Evolutionary conservation across 2,797 vertebrate genomes (phyloP).

Genomic region (Crotalus adamanteus): DNA sequence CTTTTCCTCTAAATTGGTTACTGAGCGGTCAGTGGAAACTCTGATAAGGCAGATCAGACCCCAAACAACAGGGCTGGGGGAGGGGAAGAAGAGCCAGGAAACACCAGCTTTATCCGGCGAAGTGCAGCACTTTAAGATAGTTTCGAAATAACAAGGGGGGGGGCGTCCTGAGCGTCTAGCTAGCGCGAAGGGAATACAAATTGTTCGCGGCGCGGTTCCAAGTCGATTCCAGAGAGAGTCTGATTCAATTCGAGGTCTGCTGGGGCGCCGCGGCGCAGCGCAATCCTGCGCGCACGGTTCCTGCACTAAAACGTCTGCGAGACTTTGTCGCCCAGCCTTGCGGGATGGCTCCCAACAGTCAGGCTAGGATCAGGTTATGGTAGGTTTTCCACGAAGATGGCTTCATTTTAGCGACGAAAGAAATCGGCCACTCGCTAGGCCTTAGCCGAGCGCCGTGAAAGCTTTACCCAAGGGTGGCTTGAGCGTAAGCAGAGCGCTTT

Average conservation of each 20-base stretch:
- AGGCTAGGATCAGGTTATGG: background rate
- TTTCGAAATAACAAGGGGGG: background rate
- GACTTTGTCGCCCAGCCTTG: background rate
- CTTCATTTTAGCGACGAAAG: background rate
- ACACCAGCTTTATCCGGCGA: conserved; percentile 7
- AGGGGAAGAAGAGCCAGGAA: background rate
- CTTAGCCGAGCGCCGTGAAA: background rate
- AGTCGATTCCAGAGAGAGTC: background rate
- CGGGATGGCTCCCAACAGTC: background rate
- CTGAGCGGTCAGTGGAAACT: background rate
- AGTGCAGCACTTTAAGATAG: background rate
- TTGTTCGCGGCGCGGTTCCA: background rate
- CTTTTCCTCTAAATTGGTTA: conserved; percentile 47
- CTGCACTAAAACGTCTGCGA: background rate
- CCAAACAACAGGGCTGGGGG: background rate
- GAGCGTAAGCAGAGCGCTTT: background rate
- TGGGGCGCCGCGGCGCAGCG: background rate
- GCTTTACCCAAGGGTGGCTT: too few relatives aligned
- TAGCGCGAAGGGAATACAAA: background rate
- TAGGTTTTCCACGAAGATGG: background rate
- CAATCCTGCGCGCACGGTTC: background rate
- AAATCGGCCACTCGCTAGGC: background rate
- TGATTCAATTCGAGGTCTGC: background rate
- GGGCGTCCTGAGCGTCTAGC: too few relatives aligned
- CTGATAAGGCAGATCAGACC: background rate